These are phyloP conservation scores for Rambutsinella grinnellia DNA, from an alignment of 2,888 invertebrate species.

Conservation along the genomic window DNA sequence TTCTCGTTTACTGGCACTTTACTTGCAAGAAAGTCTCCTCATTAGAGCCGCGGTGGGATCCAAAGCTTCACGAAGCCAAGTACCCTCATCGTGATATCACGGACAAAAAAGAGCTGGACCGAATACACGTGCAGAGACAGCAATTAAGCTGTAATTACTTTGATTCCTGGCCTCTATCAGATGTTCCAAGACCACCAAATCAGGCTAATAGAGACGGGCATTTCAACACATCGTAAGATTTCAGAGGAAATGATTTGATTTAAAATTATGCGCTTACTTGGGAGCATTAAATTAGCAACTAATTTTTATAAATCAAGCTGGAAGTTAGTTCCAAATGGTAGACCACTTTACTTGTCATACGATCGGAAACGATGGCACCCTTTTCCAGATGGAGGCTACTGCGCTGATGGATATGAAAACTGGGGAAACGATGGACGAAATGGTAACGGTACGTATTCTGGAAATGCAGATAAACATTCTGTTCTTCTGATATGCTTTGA, in stretches of 20 bases:
- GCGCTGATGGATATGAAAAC: conserved; percentile 53
- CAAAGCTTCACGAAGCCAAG: conserved; percentile 5
- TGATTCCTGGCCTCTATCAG: conserved; percentile 38
- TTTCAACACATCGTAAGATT: too few species aligned
- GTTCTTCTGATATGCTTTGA: conserved; percentile 52
- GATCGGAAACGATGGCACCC: conserved; percentile 29
- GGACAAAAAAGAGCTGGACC: background rate
- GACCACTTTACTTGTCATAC: conserved; percentile 14
- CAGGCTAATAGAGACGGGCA: too few species aligned
- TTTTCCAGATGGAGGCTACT: conserved; percentile 43
- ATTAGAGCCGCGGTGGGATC: conserved; percentile 32
- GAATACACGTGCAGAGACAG: conserved; percentile 31
- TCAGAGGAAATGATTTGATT: background rate
- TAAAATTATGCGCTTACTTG: background rate
- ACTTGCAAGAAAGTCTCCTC: conserved; percentile 36
- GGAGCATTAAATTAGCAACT: background rate
- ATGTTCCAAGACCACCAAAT: conserved; percentile 1
- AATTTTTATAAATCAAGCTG: conserved; percentile 8
- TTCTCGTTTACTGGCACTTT: conserved; percentile 53
- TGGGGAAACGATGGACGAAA: conserved; percentile 35
- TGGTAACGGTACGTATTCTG: conserved; percentile 31
- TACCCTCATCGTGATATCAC: conserved; percentile 11
- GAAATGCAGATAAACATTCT: conserved; percentile 31
- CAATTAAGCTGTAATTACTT: conserved; percentile 20
- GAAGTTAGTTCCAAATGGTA: conserved; percentile 17